A percentile compares a stretch with the other conserved stretches of the same genome.
phyloP scores from a whole-genome alignment of 1,140 invertebrate species.

The Drosophila ogumai region DNA sequence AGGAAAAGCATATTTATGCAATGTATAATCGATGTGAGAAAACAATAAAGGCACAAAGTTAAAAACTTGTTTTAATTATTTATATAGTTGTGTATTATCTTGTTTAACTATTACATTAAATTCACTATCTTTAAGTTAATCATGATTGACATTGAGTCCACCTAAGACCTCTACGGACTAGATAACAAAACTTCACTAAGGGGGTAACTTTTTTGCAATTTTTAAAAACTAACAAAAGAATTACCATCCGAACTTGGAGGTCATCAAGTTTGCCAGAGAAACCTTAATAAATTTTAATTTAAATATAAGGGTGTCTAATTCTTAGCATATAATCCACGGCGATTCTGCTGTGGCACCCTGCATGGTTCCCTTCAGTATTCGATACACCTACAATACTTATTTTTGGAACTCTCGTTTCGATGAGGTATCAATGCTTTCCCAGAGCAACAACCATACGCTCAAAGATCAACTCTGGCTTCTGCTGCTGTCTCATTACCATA shows the following conservation, averaged over 20 bases:
- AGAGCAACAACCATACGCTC: neutral
- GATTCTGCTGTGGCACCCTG: neutral
- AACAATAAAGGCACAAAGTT: slow-evolving; percentile 34
- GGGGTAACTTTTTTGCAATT: neutral
- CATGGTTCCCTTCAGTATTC: neutral
- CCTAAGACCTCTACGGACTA: slow-evolving; percentile 3
- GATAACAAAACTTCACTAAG: slow-evolving; percentile 1
- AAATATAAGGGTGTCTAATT: too few species aligned
- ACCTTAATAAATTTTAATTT: neutral
- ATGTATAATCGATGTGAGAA: slow-evolving; percentile 22
- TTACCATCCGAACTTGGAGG: neutral
- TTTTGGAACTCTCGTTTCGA: slow-evolving; percentile 2
- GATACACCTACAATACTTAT: slow-evolving; percentile 23
- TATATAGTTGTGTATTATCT: neutral
- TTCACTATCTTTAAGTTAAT: slow-evolving; percentile 1
- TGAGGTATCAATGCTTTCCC: slow-evolving; percentile 5
- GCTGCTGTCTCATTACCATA: neutral
- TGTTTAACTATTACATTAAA: neutral
- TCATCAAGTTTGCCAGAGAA: neutral
- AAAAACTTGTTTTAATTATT: neutral
- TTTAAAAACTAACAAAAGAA: neutral
- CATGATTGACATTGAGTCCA: neutral
- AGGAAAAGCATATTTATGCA: slow-evolving; percentile 45
- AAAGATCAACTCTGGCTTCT: slow-evolving; percentile 34
- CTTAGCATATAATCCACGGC: neutral